Percentiles rank a stretch among this genome's conserved stretches.
Conservation (phyloP, 2,888 invertebrate genomes). For the Lamproptera curius region DNA sequence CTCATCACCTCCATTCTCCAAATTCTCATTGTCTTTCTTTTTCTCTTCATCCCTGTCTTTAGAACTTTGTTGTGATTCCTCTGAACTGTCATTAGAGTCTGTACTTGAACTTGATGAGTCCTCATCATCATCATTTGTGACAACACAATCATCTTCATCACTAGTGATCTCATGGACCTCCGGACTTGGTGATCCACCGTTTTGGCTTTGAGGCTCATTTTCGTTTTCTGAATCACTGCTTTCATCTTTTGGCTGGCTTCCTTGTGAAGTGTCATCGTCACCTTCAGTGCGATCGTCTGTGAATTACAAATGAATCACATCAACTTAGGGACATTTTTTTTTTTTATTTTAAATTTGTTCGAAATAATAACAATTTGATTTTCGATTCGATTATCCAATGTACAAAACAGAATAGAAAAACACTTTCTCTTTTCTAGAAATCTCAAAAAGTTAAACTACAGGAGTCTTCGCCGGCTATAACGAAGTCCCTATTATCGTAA, state of each 20-base stretch:
- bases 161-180: constrained; percentile 77
- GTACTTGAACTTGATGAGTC: constrained; percentile 76
- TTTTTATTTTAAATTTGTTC: neutral
- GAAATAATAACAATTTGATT: neutral
- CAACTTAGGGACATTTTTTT: neutral
- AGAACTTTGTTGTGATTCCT: constrained; percentile 67
- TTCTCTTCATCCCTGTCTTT: constrained; percentile 74
- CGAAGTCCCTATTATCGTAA: constrained; percentile 40
- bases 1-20: constrained; percentile 77
- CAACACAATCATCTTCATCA: constrained; percentile 77
- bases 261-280: constrained; percentile 72
- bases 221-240: constrained; percentile 64
- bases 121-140: constrained; percentile 75
- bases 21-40: constrained; percentile 57
- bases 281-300: constrained; percentile 72
- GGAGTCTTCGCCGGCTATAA: constrained; percentile 11
- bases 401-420: neutral
- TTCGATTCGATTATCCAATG: neutral
- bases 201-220: constrained; percentile 62
- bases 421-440: neutral
- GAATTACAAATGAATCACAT: constrained; percentile 20
- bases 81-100: constrained; percentile 78
- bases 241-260: constrained; percentile 68
- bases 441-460: neutral
- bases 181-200: constrained; percentile 57